These are phyloP conservation scores for Sebastes iracundus DNA, from an alignment of 2,797 vertebrate species.

Conservation along the genomic window DNA sequence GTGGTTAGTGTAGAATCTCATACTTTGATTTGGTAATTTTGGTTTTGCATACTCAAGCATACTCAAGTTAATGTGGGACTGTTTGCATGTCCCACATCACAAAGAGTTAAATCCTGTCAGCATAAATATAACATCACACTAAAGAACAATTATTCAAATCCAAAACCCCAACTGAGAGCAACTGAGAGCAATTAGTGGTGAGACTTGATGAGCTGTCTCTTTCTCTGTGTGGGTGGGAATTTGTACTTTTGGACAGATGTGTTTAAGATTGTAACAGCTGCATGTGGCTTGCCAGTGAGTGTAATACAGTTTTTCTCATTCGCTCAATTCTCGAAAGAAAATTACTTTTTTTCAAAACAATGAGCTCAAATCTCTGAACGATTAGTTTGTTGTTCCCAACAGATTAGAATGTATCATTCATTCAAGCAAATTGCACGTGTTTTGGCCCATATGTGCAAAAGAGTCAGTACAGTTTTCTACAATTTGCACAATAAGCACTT, in stretches of 20 bases:
- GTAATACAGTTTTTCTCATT: background rate
- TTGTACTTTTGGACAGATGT: conserved; percentile 6
- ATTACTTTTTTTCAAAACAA: too few relatives aligned
- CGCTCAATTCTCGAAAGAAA: too few relatives aligned
- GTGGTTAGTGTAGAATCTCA: background rate
- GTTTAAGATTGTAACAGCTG: conserved; percentile 18
- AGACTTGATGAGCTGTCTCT: conserved; percentile 3
- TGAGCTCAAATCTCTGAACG: too few relatives aligned
- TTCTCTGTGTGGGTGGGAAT: conserved; percentile 31
- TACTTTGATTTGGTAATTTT: background rate
- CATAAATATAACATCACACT: background rate
- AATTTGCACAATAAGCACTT: too few relatives aligned
- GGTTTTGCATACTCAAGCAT: background rate
- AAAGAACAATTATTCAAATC: conserved; percentile 9
- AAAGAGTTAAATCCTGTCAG: background rate
- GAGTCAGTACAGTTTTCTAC: too few relatives aligned
- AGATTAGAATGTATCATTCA: too few relatives aligned
- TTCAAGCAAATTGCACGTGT: too few relatives aligned
- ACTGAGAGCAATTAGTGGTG: conserved; percentile 30
- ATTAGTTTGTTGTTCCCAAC: too few relatives aligned
- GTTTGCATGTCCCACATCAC: conserved; percentile 3
- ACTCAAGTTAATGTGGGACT: background rate
- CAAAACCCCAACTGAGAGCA: background rate
- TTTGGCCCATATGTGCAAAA: too few relatives aligned
- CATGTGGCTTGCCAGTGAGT: background rate